phyloP scores from a whole-genome alignment of 2,888 invertebrate genomes.

The Drosophila peninsularis region DNA sequence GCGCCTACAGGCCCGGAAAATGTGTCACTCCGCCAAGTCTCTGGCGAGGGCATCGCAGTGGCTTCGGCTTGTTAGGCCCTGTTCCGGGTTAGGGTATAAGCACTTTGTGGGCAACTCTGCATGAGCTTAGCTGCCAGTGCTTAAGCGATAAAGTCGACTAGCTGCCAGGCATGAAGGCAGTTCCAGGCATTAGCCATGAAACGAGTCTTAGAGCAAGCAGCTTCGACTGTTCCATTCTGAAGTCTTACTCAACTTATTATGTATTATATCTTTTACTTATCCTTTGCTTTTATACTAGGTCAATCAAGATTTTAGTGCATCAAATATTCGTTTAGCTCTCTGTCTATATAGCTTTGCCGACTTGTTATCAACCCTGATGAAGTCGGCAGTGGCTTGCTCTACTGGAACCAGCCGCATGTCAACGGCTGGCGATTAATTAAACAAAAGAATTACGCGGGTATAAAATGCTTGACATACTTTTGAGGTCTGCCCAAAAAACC shows the following conservation, averaged over 20 bases:
- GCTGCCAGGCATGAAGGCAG: background rate
- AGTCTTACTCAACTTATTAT: background rate
- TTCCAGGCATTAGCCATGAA: too few relatives aligned
- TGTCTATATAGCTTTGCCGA: background rate
- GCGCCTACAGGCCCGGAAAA: constrained; percentile 80
- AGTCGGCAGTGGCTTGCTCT: constrained; percentile 61
- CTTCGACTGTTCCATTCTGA: background rate
- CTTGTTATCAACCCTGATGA: constrained; percentile 68
- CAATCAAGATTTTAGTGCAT: constrained; percentile 10
- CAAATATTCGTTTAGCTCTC: constrained; percentile 16
- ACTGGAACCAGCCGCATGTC: constrained; percentile 77
- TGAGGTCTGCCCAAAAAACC: constrained; percentile 51
- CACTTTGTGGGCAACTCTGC: constrained; percentile 10
- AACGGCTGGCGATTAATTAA: constrained; percentile 76
- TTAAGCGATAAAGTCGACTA: constrained; percentile 6
- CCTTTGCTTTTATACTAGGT: background rate
- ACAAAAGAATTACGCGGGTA: constrained; percentile 82
- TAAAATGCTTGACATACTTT: constrained; percentile 83
- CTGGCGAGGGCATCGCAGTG: constrained; percentile 41
- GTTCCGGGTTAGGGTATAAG: constrained; percentile 42
- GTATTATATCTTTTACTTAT: background rate
- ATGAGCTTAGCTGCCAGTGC: background rate
- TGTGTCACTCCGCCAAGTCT: constrained; percentile 62
- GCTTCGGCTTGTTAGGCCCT: constrained; percentile 30
- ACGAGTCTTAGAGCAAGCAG: too few relatives aligned